Conservation (phyloP, 2,797 vertebrate genomes). For the Erithacus rubecula region DNA sequence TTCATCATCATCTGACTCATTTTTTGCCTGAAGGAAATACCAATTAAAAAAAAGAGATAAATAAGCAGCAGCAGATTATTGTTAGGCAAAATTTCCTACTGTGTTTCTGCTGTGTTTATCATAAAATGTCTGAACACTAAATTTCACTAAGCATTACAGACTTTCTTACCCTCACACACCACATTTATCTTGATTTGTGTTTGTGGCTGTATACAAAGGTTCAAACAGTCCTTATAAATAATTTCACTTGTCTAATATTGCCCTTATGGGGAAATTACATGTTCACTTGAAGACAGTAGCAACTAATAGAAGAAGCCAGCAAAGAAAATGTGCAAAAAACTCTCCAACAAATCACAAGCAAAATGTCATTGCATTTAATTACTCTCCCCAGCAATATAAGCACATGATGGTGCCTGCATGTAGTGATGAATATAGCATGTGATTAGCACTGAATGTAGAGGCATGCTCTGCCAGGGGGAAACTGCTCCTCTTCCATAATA, state of each 20-base stretch:
- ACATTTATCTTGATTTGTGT: not conserved
- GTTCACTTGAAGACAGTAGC: not conserved
- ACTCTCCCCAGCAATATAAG: not conserved
- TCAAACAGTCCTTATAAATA: not conserved
- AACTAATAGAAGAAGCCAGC: not conserved
- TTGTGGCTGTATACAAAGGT: not conserved
- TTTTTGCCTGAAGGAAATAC: slow-evolving; percentile 37
- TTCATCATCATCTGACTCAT: slow-evolving; percentile 6
- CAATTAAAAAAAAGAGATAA: not conserved
- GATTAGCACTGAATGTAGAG: not conserved
- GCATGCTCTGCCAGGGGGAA: not conserved
- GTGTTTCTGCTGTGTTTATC: not conserved
- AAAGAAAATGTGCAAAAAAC: not conserved
- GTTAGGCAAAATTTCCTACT: not conserved
- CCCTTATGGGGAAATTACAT: not conserved
- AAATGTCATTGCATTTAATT: slow-evolving; percentile 11
- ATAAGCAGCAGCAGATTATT: not conserved
- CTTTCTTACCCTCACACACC: not conserved
- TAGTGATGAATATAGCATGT: not conserved
- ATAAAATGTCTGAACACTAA: not conserved
- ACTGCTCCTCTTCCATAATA: not conserved
- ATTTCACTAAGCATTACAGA: not conserved
- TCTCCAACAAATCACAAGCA: not conserved
- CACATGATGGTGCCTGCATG: not conserved
- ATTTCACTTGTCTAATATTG: not conserved